Evolutionary conservation across 2,888 invertebrate species (phyloP).

Genomic region (Netelia fuscicornis): DNA sequence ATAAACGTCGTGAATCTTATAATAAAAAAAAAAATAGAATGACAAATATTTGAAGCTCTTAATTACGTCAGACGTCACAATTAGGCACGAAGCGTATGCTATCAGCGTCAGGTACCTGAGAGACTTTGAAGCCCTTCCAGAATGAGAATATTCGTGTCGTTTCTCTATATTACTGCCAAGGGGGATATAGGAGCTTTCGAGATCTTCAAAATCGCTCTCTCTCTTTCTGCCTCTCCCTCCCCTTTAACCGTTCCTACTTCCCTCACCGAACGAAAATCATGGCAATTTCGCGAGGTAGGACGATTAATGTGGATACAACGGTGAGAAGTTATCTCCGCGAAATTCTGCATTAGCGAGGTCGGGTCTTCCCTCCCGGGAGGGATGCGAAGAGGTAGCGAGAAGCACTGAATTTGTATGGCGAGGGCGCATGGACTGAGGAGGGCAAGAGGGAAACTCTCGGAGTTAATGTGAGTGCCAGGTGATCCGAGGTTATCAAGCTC

Average conservation of each 20-base stretch:
- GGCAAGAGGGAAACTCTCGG: slow-evolving; percentile 37
- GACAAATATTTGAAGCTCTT: too few species aligned
- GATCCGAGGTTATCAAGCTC: slow-evolving; percentile 56
- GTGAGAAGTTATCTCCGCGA: slow-evolving; percentile 44
- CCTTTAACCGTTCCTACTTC: too few species aligned
- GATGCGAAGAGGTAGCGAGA: slow-evolving; percentile 4
- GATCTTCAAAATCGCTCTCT: neutral
- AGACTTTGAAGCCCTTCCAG: neutral
- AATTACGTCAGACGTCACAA: slow-evolving; percentile 6
- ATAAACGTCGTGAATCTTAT: too few species aligned
- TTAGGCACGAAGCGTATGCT: slow-evolving; percentile 36
- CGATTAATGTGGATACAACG: slow-evolving; percentile 20
- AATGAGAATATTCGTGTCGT: slow-evolving; percentile 42
- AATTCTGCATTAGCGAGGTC: slow-evolving; percentile 48
- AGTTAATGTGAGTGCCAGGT: slow-evolving; percentile 50
- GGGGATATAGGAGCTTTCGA: slow-evolving; percentile 18
- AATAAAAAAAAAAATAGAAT: too few species aligned
- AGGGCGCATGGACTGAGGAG: slow-evolving; percentile 9
- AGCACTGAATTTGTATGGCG: neutral
- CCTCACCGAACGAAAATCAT: neutral
- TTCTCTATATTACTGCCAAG: slow-evolving; percentile 26
- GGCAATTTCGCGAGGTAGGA: slow-evolving; percentile 2
- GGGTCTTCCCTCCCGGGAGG: neutral
- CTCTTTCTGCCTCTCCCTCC: too few species aligned
- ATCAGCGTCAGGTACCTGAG: neutral